These are phyloP conservation scores for Erynnis tages DNA, from an alignment of 2,888 invertebrate species.

Conservation along the genomic window DNA sequence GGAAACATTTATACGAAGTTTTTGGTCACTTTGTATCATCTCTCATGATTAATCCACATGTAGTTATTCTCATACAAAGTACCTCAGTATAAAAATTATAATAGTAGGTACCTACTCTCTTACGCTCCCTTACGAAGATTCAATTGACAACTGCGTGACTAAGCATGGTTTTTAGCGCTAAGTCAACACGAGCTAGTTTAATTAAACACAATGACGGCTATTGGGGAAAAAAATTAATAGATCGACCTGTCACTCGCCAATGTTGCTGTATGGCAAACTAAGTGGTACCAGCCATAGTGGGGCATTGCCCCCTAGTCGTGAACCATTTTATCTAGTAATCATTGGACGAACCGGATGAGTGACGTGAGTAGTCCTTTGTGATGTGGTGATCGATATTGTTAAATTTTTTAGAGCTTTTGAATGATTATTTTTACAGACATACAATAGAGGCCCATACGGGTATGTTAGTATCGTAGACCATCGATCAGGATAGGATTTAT, in stretches of 20 bases:
- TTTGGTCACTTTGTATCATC: too few species aligned
- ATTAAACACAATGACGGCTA: conserved; percentile 35
- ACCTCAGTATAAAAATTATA: too few species aligned
- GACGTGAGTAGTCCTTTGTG: conserved; percentile 33
- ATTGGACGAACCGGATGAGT: conserved; percentile 33
- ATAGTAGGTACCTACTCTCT: too few species aligned
- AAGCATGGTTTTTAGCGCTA: conserved; percentile 34
- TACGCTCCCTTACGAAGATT: background rate
- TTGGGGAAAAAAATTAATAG: conserved; percentile 41
- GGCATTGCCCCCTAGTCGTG: conserved; percentile 32
- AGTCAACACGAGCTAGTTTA: conserved; percentile 40
- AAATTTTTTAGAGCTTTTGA: too few species aligned
- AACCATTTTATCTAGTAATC: conserved; percentile 36
- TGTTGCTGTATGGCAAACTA: conserved; percentile 17
- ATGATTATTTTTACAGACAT: too few species aligned
- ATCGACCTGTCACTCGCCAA: conserved; percentile 43
- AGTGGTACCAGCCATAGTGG: background rate
- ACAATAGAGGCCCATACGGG: too few species aligned
- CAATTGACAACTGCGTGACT: background rate
- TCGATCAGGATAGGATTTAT: too few species aligned
- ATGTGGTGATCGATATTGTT: conserved; percentile 12
- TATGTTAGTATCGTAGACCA: too few species aligned
- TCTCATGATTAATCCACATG: too few species aligned
- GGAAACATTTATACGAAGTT: too few species aligned
- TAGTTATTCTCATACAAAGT: too few species aligned